Evolutionary conservation across 2,888 invertebrate genomes (phyloP).

Genomic region (Orgyia antiqua): DNA sequence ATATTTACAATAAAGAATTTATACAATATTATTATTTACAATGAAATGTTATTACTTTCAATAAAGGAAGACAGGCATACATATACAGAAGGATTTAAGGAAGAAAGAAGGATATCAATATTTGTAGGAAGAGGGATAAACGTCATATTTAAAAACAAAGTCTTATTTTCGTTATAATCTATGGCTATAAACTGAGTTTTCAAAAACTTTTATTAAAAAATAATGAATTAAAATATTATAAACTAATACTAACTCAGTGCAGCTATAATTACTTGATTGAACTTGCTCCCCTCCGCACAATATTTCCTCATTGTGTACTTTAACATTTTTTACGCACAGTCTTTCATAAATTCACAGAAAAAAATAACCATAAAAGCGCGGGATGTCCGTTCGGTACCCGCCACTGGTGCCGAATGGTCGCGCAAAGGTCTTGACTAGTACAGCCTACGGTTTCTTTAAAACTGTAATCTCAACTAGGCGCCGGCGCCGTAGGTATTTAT

Average conservation of each 20-base stretch:
- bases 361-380: slow-evolving; percentile 13
- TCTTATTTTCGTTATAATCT: no score
- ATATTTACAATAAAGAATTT: no score
- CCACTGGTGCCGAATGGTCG: slow-evolving; percentile 20
- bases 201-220: no score
- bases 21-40: no score
- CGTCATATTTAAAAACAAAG: no score
- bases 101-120: no score
- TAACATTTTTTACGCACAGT: slow-evolving; percentile 44
- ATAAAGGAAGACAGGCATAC: no score
- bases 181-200: no score
- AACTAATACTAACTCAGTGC: slow-evolving; percentile 64
- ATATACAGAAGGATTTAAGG: no score
- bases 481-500: not conserved
- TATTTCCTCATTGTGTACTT: slow-evolving; percentile 68
- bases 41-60: no score
- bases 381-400: slow-evolving; percentile 17
- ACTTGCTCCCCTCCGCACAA: slow-evolving; percentile 64
- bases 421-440: slow-evolving; percentile 11
- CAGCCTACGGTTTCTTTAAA: slow-evolving; percentile 15
- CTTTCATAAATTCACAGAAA: slow-evolving; percentile 17
- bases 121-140: no score
- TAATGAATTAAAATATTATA: no score
- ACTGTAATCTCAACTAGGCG: slow-evolving; percentile 17
- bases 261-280: slow-evolving; percentile 58